These are phyloP conservation scores for Cylloceria caligata DNA, from an alignment of 2,888 invertebrate species.

Conservation along the genomic window DNA sequence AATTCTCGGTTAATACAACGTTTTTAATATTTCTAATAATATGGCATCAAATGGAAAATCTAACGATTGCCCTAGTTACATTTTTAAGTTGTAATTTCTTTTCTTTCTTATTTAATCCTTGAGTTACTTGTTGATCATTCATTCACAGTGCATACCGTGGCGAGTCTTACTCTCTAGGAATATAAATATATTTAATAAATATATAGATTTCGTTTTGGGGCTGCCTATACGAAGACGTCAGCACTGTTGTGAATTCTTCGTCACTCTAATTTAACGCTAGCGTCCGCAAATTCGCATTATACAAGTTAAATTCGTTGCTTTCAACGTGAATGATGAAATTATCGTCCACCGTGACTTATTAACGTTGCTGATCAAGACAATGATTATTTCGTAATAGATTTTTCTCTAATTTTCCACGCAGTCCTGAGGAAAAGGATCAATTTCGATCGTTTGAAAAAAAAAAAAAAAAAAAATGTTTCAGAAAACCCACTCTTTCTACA, in stretches of 20 bases:
- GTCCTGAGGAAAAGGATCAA: too few species aligned
- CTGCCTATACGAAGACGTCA: conserved; percentile 43
- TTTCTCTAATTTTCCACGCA: conserved; percentile 8
- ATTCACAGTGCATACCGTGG: not conserved
- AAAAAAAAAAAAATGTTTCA: too few species aligned
- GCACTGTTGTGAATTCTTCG: conserved; percentile 26
- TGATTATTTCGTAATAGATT: not conserved
- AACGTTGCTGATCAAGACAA: not conserved
- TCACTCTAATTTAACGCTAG: not conserved
- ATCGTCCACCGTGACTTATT: not conserved
- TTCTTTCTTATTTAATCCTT: conserved; percentile 30
- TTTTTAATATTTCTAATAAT: conserved; percentile 28
- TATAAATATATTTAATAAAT: conserved; percentile 64
- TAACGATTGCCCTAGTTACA: conserved; percentile 19
- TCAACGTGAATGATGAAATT: conserved; percentile 7
- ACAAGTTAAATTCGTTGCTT: not conserved
- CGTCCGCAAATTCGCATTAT: not conserved
- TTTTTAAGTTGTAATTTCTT: not conserved
- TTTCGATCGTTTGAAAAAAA: too few species aligned
- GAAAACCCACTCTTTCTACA: too few species aligned
- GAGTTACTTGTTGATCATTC: conserved; percentile 17
- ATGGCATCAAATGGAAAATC: conserved; percentile 50
- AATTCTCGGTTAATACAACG: conserved; percentile 24
- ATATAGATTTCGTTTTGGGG: conserved; percentile 57
- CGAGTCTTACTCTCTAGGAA: conserved; percentile 40